Evolutionary conservation across 2,888 invertebrate genomes (phyloP).

Genomic region (Choristoneura rosaceana): DNA sequence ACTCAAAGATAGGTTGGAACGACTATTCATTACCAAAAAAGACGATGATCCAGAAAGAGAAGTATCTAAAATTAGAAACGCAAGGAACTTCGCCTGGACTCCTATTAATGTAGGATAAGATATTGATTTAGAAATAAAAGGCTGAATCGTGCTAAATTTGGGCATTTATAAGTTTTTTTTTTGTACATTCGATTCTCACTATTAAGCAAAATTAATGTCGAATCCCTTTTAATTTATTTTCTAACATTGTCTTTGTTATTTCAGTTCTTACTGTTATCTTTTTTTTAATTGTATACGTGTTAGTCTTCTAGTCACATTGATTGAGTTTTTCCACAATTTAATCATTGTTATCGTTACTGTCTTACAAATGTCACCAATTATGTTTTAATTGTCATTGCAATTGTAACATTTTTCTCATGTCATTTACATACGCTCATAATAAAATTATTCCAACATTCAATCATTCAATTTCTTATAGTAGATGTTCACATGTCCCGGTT

Average conservation of each 20-base stretch:
- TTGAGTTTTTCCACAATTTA: not conserved
- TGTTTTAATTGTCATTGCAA: slow-evolving; percentile 5
- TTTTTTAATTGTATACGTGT: not conserved
- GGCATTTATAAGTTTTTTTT: too few species aligned
- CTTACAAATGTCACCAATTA: not conserved
- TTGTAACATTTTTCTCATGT: slow-evolving; percentile 28
- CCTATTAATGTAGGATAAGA: slow-evolving; percentile 66
- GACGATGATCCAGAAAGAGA: slow-evolving; percentile 53
- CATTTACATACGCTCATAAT: slow-evolving; percentile 32
- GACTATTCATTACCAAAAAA: slow-evolving; percentile 80
- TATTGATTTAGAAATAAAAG: not conserved
- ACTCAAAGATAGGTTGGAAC: slow-evolving; percentile 77
- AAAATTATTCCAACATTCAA: slow-evolving; percentile 19
- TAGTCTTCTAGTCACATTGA: slow-evolving; percentile 1
- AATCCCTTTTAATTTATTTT: not conserved
- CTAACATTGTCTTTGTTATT: not conserved
- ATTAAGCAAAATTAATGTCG: too few species aligned
- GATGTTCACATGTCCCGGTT: slow-evolving; percentile 58
- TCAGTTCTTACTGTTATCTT: not conserved
- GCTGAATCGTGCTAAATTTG: not conserved
- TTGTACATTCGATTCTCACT: too few species aligned
- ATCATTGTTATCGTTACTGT: not conserved
- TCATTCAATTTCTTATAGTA: slow-evolving; percentile 36
- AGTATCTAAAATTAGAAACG: slow-evolving; percentile 64
- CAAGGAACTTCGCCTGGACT: slow-evolving; percentile 77